Evolutionary conservation across 2,113 vertebrate species (phyloP).

Genomic region (Phylloscopus trochiloides): DNA sequence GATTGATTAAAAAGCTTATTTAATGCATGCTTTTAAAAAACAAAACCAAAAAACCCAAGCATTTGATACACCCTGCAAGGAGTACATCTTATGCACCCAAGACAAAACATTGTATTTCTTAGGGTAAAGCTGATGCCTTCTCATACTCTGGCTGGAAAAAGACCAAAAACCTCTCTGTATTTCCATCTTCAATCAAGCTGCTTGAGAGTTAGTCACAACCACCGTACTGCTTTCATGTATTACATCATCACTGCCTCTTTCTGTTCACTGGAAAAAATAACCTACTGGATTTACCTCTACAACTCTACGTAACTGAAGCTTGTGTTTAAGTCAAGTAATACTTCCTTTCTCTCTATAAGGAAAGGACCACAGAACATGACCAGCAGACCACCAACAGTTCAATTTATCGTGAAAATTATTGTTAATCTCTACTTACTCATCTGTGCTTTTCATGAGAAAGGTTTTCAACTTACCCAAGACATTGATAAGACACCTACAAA

Average conservation of each 20-base stretch:
- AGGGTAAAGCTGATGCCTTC: neutral
- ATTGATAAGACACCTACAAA: neutral
- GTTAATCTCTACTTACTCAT: neutral
- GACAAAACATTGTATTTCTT: neutral
- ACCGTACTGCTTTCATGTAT: neutral
- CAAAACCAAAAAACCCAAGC: neutral
- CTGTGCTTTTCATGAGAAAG: rapidly evolving
- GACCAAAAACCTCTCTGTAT: rapidly evolving
- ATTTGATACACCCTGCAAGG: rapidly evolving
- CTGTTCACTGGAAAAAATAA: neutral
- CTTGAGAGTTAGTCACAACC: neutral
- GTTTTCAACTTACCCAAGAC: neutral
- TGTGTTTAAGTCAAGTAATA: neutral
- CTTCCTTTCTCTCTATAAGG: neutral
- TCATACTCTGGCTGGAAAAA: neutral
- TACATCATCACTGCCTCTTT: neutral
- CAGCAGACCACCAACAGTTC: neutral
- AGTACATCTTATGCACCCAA: rapidly evolving
- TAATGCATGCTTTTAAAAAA: neutral
- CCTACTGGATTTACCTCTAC: neutral
- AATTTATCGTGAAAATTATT: neutral
- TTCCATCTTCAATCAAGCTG: neutral
- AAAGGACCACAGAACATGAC: neutral
- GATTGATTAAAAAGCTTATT: neutral
- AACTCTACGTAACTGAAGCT: neutral